Evolutionary conservation across 2,797 vertebrate species (phyloP), one percentile per base, ranked within the genome.

Genomic region (Corythornis leucogaster): DNA sequence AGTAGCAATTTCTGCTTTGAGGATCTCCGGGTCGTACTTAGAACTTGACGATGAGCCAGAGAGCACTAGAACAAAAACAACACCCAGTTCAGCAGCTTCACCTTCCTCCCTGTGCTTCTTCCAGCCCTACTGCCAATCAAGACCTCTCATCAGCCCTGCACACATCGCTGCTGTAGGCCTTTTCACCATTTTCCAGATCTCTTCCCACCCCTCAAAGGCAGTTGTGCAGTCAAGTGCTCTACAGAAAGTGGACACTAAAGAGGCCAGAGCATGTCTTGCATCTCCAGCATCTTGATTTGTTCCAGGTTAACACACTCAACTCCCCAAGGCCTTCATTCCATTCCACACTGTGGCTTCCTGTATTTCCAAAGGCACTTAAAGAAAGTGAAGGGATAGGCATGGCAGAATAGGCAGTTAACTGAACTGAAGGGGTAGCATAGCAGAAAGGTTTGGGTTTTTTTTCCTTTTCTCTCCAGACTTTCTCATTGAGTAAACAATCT

Each of bases 11-110:
- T 99, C 99, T 1, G 99, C 99, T 97, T 99, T 99, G 76, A 99
- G 98, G 97, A 99, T 99, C 87, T 99, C 99, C 1, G 99, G 99
- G 96, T 99, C 99, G 55, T 99, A 99, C 94, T 99, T 99, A 91
- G 99, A 99, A 97, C 98, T 99, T 67, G 99, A 98, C 0, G 99
- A 99, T 1, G 99, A 99, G 85, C 99, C 98, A 91, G 99, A 99
- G 80, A 98, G 98, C 97, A 99, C 99, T 99, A 97, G 53, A 96
- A 96, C 24, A 81, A 82, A 89, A 2, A 71, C 45, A 85, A 80
- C n/a, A 80, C 53, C 80, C 46, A 74, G 64, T 64, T 89, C 20
- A 91, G 83, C 90, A 93, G 84, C 51, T 93, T 46, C 46, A 13
- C 33, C 42, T 70, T 50, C 31, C 54, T 68, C 62, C 46, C 53